These are phyloP conservation scores for Panthera tigris DNA, from an alignment of 2,113 vertebrate genomes.

Conservation along the genomic window DNA sequence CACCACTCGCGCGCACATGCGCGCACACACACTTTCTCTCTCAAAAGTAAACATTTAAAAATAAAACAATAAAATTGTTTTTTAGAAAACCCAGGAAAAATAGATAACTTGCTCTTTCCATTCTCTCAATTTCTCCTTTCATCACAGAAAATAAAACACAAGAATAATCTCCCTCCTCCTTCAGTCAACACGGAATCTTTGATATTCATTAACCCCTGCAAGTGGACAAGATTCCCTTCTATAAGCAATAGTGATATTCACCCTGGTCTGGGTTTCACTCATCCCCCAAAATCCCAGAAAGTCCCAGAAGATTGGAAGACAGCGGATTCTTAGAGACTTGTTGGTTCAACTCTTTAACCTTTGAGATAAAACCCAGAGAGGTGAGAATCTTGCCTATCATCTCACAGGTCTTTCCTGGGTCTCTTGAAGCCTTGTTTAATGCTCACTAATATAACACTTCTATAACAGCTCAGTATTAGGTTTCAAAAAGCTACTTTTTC, in stretches of 20 bases:
- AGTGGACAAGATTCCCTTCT: background rate
- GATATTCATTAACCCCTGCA: background rate
- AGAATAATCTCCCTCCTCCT: background rate
- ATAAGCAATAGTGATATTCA: background rate
- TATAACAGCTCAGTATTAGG: background rate
- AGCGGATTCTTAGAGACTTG: background rate
- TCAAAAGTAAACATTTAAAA: no score
- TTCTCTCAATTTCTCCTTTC: background rate
- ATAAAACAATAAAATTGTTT: no score
- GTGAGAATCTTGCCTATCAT: background rate
- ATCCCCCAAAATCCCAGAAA: background rate
- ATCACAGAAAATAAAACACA: background rate
- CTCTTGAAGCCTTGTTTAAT: background rate
- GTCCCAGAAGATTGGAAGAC: background rate
- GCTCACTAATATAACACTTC: background rate
- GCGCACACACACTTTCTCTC: no score
- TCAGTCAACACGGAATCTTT: background rate
- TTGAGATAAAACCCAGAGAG: background rate
- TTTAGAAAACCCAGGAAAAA: background rate
- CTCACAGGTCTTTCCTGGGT: background rate
- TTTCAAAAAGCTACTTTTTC: background rate
- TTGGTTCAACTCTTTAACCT: background rate
- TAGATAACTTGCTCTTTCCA: background rate
- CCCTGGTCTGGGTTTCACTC: background rate
- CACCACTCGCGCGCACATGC: no score